phyloP scores from a whole-genome alignment of 2,113 vertebrate genomes.

The Carassius gibelio region DNA sequence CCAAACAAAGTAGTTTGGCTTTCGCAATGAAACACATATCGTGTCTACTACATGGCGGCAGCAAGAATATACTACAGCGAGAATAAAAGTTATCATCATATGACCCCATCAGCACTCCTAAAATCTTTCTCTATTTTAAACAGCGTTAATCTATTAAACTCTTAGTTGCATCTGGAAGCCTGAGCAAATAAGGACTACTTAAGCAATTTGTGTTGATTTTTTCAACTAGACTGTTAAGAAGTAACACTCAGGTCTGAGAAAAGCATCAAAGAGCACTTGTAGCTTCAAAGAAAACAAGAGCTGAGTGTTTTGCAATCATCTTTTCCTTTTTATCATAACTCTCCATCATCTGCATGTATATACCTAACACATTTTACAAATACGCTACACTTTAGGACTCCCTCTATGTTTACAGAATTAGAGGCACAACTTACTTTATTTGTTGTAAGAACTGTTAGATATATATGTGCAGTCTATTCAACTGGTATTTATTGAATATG shows the following conservation, averaged over 20 bases:
- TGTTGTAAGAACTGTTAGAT: too few species aligned
- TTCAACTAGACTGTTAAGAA: not conserved
- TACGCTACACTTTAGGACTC: not conserved
- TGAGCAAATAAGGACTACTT: not conserved
- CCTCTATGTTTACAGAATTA: not conserved
- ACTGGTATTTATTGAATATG: not conserved
- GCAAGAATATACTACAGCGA: too few species aligned
- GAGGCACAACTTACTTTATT: not conserved
- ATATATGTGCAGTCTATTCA: not conserved
- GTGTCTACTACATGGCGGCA: too few species aligned
- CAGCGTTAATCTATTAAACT: slow-evolving; percentile 3
- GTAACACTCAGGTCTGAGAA: not conserved
- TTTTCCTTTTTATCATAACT: not conserved
- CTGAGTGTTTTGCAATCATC: not conserved
- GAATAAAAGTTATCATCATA: too few species aligned
- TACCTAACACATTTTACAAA: not conserved
- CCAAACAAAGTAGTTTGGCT: too few species aligned
- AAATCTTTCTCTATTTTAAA: not conserved
- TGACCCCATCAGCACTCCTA: not conserved
- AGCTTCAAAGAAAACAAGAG: not conserved
- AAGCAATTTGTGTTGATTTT: not conserved
- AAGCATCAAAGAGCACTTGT: not conserved
- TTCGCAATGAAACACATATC: too few species aligned
- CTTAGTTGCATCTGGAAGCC: not conserved
- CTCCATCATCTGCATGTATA: not conserved